A percentile compares a stretch with the other conserved stretches of the same genome.
Conservation (phyloP, 2,888 invertebrate genomes). For the Leistus spinibarbis region DNA sequence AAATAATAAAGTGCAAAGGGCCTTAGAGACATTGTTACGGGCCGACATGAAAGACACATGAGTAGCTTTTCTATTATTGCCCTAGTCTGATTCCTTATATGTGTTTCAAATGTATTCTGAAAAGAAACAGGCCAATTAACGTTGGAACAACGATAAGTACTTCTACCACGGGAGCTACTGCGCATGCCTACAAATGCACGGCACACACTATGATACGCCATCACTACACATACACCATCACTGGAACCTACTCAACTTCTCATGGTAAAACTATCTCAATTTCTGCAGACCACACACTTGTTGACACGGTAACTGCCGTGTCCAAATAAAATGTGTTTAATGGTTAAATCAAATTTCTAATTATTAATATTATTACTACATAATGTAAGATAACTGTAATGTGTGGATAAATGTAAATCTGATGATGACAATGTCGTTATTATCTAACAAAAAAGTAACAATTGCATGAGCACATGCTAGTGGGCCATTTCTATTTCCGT, state of each 20-base stretch:
- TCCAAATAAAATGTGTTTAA: too few species aligned
- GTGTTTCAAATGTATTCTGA: constrained; percentile 1
- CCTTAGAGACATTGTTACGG: constrained; percentile 4
- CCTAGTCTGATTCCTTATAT: constrained; percentile 10
- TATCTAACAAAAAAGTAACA: neutral
- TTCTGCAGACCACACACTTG: neutral
- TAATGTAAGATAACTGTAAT: too few species aligned
- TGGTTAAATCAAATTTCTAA: too few species aligned
- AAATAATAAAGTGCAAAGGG: constrained; percentile 6
- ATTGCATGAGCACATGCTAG: constrained; percentile 1
- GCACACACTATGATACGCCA: neutral
- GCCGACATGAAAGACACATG: neutral
- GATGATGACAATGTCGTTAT: neutral
- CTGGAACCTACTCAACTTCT: neutral
- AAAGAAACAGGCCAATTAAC: constrained; percentile 9
- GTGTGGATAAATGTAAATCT: neutral
- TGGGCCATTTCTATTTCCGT: constrained; percentile 15
- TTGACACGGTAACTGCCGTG: neutral
- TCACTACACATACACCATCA: neutral
- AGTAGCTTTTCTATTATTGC: constrained; percentile 1
- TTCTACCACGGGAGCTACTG: too few species aligned
- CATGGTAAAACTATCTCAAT: neutral
- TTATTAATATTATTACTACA: too few species aligned
- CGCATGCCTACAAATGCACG: neutral
- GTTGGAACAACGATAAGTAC: neutral